These are phyloP conservation scores for Pseudoips prasinana DNA, from an alignment of 2,888 invertebrate genomes.

Conservation along the genomic window DNA sequence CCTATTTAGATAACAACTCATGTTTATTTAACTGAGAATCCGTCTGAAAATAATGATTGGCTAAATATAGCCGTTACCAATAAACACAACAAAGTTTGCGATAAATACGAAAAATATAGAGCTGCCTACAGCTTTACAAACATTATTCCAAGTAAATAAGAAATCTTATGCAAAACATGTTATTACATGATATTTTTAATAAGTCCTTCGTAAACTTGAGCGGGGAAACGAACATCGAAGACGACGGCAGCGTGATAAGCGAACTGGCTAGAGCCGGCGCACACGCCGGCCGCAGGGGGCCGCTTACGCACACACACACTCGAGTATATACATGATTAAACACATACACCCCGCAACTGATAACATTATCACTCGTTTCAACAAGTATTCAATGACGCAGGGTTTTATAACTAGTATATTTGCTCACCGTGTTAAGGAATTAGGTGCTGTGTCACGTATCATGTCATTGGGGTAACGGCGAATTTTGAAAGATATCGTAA, in stretches of 20 bases:
- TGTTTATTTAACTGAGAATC: no score
- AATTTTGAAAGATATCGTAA: no score
- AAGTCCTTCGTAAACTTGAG: constrained; percentile 46
- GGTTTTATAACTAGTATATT: constrained; percentile 44
- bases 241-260: constrained; percentile 62
- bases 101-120: no score
- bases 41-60: constrained; percentile 1
- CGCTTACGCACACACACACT: constrained; percentile 38
- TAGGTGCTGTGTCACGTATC: constrained; percentile 27
- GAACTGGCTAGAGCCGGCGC: constrained; percentile 64
- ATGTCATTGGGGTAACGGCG: constrained; percentile 1
- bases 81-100: no score
- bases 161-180: no score
- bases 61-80: no score
- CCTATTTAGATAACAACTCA: no score
- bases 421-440: constrained; percentile 22
- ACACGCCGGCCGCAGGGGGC: constrained; percentile 73
- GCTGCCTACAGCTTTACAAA: no score
- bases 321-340: no score
- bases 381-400: constrained; percentile 55
- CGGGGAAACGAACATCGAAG: constrained; percentile 47
- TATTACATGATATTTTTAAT: constrained; percentile 44
- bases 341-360: constrained; percentile 39
- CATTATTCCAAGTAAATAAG: no score
- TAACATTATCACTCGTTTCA: constrained; percentile 54